Conservation (phyloP, 2,113 vertebrate genomes). For the Cavia porcellus region DNA sequence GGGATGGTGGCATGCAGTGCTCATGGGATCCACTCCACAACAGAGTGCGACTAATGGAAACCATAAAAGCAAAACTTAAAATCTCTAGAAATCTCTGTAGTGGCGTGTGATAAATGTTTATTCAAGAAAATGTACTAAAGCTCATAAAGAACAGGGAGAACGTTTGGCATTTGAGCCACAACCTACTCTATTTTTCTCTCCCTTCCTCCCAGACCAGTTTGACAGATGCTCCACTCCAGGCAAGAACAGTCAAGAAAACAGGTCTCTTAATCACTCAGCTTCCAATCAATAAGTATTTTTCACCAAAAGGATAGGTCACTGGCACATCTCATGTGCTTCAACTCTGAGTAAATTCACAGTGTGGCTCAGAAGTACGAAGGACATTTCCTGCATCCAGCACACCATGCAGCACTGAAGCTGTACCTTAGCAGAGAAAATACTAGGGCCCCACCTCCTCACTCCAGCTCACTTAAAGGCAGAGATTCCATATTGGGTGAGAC, state of each 20-base stretch:
- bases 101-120: neutral
- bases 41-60: neutral
- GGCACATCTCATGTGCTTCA: neutral
- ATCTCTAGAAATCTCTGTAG: neutral
- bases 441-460: neutral
- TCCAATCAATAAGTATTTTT: neutral
- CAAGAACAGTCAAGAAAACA: neutral
- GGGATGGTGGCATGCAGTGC: neutral
- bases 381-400: neutral
- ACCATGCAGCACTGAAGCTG: neutral
- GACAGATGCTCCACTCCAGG: neutral
- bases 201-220: neutral
- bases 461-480: neutral
- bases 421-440: neutral
- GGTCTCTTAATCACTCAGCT: neutral
- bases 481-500: neutral
- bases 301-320: neutral
- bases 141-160: neutral
- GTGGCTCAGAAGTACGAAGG: neutral
- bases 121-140: constrained; percentile 27
- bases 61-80: neutral
- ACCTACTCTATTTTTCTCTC: neutral
- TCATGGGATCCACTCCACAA: neutral
- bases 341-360: neutral
- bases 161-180: neutral